Conservation (phyloP, 1,140 invertebrate species). For the Cydia fagiglandana region DNA sequence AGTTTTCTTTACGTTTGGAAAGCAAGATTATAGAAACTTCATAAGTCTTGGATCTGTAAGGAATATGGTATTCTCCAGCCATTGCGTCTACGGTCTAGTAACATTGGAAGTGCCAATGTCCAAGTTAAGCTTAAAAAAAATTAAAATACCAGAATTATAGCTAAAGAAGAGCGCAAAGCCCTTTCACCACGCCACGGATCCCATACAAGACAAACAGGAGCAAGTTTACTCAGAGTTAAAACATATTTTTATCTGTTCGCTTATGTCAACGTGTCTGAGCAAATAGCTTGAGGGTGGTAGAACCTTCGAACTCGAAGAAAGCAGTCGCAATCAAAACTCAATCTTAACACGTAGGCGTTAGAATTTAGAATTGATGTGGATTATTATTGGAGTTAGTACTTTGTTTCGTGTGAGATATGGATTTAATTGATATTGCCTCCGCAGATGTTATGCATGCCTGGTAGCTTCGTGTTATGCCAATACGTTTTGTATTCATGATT, state of each 20-base stretch:
- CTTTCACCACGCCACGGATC: slow-evolving; percentile 8
- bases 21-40: too few species aligned
- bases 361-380: background rate
- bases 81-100: background rate
- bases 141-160: slow-evolving; percentile 37
- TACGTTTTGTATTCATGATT: slow-evolving; percentile 14
- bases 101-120: background rate
- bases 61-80: background rate
- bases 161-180: slow-evolving; percentile 17
- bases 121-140: background rate
- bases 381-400: background rate
- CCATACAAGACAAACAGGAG: slow-evolving; percentile 42
- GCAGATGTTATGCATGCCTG: slow-evolving; percentile 42
- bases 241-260: slow-evolving; percentile 68
- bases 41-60: too few species aligned
- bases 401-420: slow-evolving; percentile 30
- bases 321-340: background rate
- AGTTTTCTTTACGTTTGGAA: too few species aligned
- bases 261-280: slow-evolving; percentile 59
- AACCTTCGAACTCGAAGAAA: slow-evolving; percentile 29
- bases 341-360: background rate
- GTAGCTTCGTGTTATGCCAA: slow-evolving; percentile 36
- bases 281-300: slow-evolving; percentile 62
- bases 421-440: slow-evolving; percentile 62
- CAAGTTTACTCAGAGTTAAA: slow-evolving; percentile 55